Conservation (phyloP, 2,113 vertebrate species). For the Sula dactylatra region DNA sequence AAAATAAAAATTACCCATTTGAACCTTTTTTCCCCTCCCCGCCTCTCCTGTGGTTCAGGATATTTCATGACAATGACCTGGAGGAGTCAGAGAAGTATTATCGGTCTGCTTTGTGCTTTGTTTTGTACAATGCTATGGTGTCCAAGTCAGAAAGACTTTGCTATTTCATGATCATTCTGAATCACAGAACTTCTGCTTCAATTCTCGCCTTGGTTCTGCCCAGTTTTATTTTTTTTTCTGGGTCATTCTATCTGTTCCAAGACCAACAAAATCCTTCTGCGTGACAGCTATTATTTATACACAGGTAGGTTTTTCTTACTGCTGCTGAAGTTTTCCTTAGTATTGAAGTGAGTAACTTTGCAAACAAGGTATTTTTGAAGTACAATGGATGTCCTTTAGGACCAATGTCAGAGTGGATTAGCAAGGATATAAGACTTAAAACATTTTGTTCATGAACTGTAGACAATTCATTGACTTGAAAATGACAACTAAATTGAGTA, state of each 20-base stretch:
- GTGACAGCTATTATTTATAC: slow-evolving; percentile 34
- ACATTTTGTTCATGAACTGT: neutral
- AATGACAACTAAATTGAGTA: neutral
- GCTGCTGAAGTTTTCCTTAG: neutral
- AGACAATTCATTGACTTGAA: neutral
- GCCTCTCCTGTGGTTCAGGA: neutral
- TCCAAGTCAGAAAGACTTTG: slow-evolving; percentile 77
- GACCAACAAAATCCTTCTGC: slow-evolving; percentile 78
- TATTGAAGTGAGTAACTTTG: neutral
- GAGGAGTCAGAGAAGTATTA: slow-evolving; percentile 70
- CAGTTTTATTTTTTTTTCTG: slow-evolving; percentile 79
- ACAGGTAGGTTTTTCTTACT: neutral
- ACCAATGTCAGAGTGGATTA: neutral
- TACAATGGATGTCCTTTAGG: neutral
- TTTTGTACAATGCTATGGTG: slow-evolving; percentile 64
- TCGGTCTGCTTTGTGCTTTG: slow-evolving; percentile 57
- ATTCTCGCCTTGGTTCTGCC: slow-evolving; percentile 72
- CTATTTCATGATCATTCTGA: slow-evolving; percentile 75
- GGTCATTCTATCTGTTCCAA: slow-evolving; percentile 78
- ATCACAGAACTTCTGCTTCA: slow-evolving; percentile 75
- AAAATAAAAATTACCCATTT: neutral
- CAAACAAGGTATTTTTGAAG: neutral
- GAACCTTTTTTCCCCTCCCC: neutral
- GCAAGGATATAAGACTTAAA: neutral
- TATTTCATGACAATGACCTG: slow-evolving; percentile 70